A percentile compares a stretch with the other conserved stretches of the same genome.
Evolutionary conservation across 2,113 vertebrate species (phyloP).

Genomic region (Gobius niger): DNA sequence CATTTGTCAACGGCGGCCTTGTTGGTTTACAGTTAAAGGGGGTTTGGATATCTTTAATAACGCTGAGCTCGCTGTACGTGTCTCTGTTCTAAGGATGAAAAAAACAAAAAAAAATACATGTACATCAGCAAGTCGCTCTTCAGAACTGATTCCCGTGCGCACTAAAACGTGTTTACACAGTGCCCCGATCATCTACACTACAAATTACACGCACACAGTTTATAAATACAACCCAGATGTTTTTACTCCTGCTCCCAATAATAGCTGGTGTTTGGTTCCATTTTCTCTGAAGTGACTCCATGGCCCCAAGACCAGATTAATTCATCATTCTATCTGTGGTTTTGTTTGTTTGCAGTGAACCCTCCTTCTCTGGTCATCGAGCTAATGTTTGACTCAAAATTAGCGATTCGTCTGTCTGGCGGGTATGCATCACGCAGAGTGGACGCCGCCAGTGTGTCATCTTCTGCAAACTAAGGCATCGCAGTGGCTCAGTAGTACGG

Average conservation of each 20-base stretch:
- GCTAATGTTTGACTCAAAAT: conserved; percentile 36
- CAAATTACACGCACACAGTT: conserved; percentile 63
- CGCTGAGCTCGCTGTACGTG: conserved; percentile 55
- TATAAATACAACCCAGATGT: conserved; percentile 64
- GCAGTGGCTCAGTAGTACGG: no score
- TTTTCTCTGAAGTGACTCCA: conserved; percentile 48
- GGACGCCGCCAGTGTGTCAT: not conserved
- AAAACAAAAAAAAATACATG: conserved; percentile 4
- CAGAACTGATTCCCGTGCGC: conserved; percentile 5
- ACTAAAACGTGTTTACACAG: conserved; percentile 63
- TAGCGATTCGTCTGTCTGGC: conserved; percentile 26
- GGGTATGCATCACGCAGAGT: not conserved
- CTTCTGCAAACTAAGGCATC: not conserved
- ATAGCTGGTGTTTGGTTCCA: conserved; percentile 45
- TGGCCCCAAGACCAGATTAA: conserved; percentile 54
- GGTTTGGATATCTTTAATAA: conserved; percentile 55
- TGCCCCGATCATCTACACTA: conserved; percentile 47
- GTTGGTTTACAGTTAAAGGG: conserved; percentile 57
- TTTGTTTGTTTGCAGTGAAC: conserved; percentile 50
- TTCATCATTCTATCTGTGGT: conserved; percentile 44
- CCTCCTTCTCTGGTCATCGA: conserved; percentile 37
- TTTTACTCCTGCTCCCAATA: conserved; percentile 56
- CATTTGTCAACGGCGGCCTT: conserved; percentile 66
- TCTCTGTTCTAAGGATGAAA: conserved; percentile 33
- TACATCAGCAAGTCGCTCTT: conserved; percentile 12